phyloP scores from a whole-genome alignment of 2,888 invertebrate species.

The Drosophila algonquin region DNA sequence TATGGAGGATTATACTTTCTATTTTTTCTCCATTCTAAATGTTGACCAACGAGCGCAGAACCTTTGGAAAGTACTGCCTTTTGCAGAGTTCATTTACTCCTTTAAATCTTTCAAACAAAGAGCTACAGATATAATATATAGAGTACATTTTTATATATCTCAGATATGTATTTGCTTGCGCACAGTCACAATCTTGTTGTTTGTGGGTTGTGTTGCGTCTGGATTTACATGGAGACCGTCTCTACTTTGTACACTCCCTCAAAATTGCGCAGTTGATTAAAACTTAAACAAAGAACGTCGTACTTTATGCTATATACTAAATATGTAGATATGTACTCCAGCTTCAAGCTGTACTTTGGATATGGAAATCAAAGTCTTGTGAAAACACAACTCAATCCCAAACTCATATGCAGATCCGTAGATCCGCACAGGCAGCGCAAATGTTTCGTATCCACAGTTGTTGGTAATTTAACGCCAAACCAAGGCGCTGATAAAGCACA shows the following conservation, averaged over 20 bases:
- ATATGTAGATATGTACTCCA: not conserved
- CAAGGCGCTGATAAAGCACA: constrained; percentile 25
- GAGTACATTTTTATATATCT: not conserved
- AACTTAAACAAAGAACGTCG: constrained; percentile 54
- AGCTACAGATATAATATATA: too few relatives aligned
- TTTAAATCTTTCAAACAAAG: not conserved
- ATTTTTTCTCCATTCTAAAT: not conserved
- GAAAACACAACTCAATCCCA: not conserved
- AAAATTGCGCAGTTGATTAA: constrained; percentile 57
- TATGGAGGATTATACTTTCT: not conserved
- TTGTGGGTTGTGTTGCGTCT: not conserved
- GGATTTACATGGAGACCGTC: not conserved
- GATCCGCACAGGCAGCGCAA: constrained; percentile 13
- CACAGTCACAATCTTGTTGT: not conserved
- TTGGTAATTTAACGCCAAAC: constrained; percentile 30
- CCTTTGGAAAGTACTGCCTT: not conserved
- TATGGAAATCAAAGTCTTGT: constrained; percentile 33
- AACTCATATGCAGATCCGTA: not conserved
- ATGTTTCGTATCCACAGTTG: constrained; percentile 26
- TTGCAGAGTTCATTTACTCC: not conserved
- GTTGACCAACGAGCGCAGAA: too few relatives aligned
- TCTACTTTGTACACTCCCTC: constrained; percentile 1
- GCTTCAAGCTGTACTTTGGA: constrained; percentile 37
- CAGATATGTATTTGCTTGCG: not conserved
- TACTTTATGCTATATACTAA: constrained; percentile 2